These are phyloP conservation scores for Cricetomys ansorgei DNA, from an alignment of 2,113 vertebrate genomes.

Conservation along the genomic window DNA sequence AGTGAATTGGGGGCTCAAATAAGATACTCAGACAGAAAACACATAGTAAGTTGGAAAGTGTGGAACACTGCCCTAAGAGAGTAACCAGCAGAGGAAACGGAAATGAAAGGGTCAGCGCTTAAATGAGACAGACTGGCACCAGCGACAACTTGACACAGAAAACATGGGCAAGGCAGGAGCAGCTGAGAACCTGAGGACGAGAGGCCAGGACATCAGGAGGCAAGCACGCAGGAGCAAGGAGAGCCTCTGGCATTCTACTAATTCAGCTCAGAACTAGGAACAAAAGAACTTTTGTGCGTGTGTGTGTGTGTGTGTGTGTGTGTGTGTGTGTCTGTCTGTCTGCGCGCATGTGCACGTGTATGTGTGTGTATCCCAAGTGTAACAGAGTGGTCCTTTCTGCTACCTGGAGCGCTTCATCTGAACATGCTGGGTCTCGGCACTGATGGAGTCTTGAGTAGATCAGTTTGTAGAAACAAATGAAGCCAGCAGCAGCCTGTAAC, in stretches of 20 bases:
- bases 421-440: not conserved
- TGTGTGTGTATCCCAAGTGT: not conserved
- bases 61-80: not conserved
- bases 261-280: not conserved
- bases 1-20: not conserved
- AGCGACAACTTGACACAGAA: not conserved
- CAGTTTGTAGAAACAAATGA: not conserved
- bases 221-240: not conserved
- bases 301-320: too few relatives aligned
- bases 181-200: not conserved
- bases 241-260: not conserved
- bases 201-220: not conserved
- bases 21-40: not conserved
- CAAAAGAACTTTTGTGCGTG: slow-evolving; percentile 2
- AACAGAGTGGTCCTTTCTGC: not conserved
- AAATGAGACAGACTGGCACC: not conserved
- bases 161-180: not conserved
- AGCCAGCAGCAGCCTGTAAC: not conserved
- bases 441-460: not conserved
- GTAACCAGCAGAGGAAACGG: not conserved
- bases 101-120: not conserved
- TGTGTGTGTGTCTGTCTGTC: too few relatives aligned
- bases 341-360: too few relatives aligned
- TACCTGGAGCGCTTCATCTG: not conserved
- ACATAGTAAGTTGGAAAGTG: not conserved